Evolutionary conservation across 2,113 vertebrate species (phyloP), one percentile per base, ranked within the genome.

Genomic region (Hemicordylus capensis): DNA sequence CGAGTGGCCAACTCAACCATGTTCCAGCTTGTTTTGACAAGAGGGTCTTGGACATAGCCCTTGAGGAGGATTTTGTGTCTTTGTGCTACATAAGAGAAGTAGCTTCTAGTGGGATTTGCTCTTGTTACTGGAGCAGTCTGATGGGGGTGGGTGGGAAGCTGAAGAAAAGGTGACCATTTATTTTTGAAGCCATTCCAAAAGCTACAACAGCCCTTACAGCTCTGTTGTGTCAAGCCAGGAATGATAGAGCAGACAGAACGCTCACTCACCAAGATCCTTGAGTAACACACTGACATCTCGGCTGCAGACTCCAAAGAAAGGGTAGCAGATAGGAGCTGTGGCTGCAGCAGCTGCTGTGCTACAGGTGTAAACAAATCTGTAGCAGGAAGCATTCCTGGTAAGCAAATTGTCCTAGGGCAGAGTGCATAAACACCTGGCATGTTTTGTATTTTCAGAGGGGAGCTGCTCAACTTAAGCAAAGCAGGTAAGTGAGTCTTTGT

Each of bases 381-480:
- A 78, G 31, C 74, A 78, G 54, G 83, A 61, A 46, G 54, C 15
- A 34, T 51, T 10, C 17, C 2, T 14, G 24, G 42, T 61, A 87
- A 77, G 64, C 85, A 82, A 82, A 82, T 28, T 24, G 20, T 15
- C 64, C 6, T 14, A 37, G 73, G 72, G n/a, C 63, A 51, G 15
- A 28, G 64, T 73, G 77, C 54, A 51, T 51, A 80, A n/a, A 69
- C n/a, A 24, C 26, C 54, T 42, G 66, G 75, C 56, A 67, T 76
- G 31, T 72, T 88, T 48, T 88, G 64, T 85, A 77, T 86, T 89
- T 85, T 66, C 87, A 84, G 87, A 83, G 76, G 64, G 76, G 72
- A 89, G 28, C 31, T 80, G 15, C 54, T 51, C 76, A 67, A 58
- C 8, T 63, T 83, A 63, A 70, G 54, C 56, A 69, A 59, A 48